These are phyloP conservation scores for Ophiothrix spiculata DNA, from an alignment of 35 echinoderm and acorn worm genomes.

Conservation along the genomic window DNA sequence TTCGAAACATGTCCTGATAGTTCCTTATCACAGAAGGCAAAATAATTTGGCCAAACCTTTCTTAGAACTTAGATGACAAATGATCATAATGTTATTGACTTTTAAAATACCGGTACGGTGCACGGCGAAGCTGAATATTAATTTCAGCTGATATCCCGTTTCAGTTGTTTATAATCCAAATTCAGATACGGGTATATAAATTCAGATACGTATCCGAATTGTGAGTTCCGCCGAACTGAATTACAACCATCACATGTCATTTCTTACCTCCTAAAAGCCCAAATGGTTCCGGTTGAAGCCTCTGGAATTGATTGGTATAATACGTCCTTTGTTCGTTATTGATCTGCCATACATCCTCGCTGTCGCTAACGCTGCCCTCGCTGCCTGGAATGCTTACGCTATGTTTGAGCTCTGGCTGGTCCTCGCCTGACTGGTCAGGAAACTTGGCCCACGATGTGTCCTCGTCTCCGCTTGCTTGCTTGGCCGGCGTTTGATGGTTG, in stretches of 20 bases:
- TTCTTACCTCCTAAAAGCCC: constrained; percentile 70
- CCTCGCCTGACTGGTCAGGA: constrained; percentile 19
- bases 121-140: too few species aligned
- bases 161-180: too few species aligned
- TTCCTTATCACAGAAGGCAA: too few species aligned
- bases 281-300: constrained; percentile 68
- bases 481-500: not conserved
- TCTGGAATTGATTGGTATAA: constrained; percentile 86
- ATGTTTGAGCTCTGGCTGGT: constrained; percentile 15
- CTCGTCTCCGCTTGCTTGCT: not conserved
- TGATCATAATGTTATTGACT: too few species aligned
- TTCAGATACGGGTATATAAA: not conserved
- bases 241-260: not conserved
- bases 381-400: constrained; percentile 4
- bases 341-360: constrained; percentile 87
- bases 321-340: constrained; percentile 76
- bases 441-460: constrained; percentile 80
- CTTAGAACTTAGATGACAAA: too few species aligned
- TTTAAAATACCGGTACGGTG: too few species aligned
- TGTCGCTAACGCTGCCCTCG: constrained; percentile 5
- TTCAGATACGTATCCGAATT: too few species aligned
- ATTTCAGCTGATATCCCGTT: too few species aligned
- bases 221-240: too few species aligned
- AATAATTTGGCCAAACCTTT: too few species aligned
- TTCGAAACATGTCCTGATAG: too few species aligned